These are phyloP conservation scores for Aphaenogaster floridana DNA, from an alignment of 1,140 invertebrate species.

Conservation along the genomic window DNA sequence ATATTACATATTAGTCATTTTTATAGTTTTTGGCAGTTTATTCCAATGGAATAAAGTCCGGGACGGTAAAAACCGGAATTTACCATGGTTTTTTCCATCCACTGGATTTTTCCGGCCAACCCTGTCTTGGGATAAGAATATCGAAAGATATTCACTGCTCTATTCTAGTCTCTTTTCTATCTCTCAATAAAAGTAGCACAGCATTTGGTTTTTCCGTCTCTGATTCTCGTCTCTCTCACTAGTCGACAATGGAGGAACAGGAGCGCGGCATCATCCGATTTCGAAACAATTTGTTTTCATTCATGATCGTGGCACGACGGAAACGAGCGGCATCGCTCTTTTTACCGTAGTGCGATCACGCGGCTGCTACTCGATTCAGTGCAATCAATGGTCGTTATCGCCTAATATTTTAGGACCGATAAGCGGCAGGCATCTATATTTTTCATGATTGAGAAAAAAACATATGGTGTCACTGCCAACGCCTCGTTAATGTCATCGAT, in stretches of 20 bases:
- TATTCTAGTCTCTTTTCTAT: neutral
- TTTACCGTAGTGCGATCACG: constrained; percentile 17
- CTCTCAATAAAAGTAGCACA: neutral
- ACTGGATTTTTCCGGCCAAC: too few relatives aligned
- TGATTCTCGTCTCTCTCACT: constrained; percentile 28
- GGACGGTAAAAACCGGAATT: too few relatives aligned
- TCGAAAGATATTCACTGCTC: neutral
- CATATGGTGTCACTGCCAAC: constrained; percentile 24
- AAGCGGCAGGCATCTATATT: constrained; percentile 64
- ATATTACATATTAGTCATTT: too few relatives aligned
- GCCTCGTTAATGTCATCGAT: constrained; percentile 33
- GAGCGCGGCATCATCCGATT: constrained; percentile 53
- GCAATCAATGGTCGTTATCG: constrained; percentile 71
- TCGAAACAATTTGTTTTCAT: constrained; percentile 75
- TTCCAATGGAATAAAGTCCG: too few relatives aligned
- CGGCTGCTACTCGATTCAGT: constrained; percentile 64
- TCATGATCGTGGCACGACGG: constrained; percentile 65
- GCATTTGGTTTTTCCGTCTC: constrained; percentile 19
- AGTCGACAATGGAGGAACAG: constrained; percentile 8
- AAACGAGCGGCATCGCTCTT: constrained; percentile 56
- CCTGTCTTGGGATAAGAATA: neutral
- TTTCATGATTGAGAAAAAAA: constrained; percentile 61
- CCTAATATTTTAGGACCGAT: constrained; percentile 67
- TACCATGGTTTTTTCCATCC: too few relatives aligned
- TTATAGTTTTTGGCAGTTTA: too few relatives aligned